Evolutionary conservation across 1,140 invertebrate species (phyloP), one percentile per base, ranked within the genome.

Genomic region (Stegodyphus dumicola): DNA sequence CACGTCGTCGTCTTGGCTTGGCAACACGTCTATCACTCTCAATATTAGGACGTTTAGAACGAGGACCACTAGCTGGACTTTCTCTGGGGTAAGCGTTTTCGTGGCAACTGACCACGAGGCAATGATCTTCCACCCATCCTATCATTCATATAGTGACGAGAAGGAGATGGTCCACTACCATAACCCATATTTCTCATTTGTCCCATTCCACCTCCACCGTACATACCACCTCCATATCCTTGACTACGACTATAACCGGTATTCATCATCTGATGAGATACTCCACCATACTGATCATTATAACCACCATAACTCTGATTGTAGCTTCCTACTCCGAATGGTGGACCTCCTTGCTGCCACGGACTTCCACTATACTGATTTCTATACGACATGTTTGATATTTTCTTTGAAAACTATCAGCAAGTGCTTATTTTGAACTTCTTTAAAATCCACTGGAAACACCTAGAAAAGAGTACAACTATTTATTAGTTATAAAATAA

Each of bases 321-420:
- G 51, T 75, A 79, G 88, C 85, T 54, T 51, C 85, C 71, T 52
- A 86, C 76, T 56, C 77, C 77, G 69, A 86, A 86, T 52, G 85
- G 85, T 7, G 85, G 85, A 10, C 85, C 85, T 48, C 85, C 85
- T 60, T 80, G 77, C 48, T 86, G 85, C 85, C 85, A 86, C 7
- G 85, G 85, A 18, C 85, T 86, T 76, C 85, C 85, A 69, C 77
- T 86, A 56, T 80, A 86, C 17, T 86, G 85, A 60, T 86, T 86
- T 69, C 85, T 18, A 49, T 86, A 86, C 7, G 85, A 80, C 85
- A 86, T 86, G 52, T 18, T 67, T 64, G 15, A 10, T 70, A 70
- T 18, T 3, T 33, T 33, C 33, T 33, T 33, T 33, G 33, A 33
- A 33, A 33, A 33, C 33, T 33, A 33, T 33, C 33, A 33, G 33